Base-by-base conservation (phyloP, 2,113 vertebrate genomes). In the Orycteropus afer region DNA sequence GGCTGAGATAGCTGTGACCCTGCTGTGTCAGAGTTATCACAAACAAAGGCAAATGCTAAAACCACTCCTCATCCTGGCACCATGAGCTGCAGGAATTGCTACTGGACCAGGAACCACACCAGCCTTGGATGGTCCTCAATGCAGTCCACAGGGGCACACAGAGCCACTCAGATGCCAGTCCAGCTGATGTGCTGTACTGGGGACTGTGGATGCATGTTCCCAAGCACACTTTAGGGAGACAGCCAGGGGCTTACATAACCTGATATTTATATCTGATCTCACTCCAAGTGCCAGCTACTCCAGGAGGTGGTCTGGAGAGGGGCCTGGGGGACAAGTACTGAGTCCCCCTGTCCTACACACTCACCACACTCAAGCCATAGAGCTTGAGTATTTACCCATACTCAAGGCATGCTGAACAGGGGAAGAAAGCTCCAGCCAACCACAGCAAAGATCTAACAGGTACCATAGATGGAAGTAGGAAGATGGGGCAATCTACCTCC, bases 191-290 rank as follows among this genome's bases (percentile, higher is more conserved):
- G 32, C 20, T 8, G 42, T 69, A 49, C 65, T 11, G 10, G 71
- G 84, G 78, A 91, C 45, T 45, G n/a, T 42, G 86, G 32, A 77
- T 93, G 79, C 90, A 81, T 61, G 37, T 53, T 89, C 95, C 51
- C 95, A 89, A 96, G 93, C 91, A 96, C 83, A 91, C 96, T 79
- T 76, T 89, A 94, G 94, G 63, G 78, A 95, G 96, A 93, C 67
- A 92, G 0, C 42, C 86, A 97, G 97, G 96, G 94, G 93, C 90
- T 97, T 51, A 96, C 25, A 42, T 92, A 97, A 96, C 53, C 71
- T 37, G 61, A 11, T 90, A 96, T 90, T 96, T 94, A 90, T 83
- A 92, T 55, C 84, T 61, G 63, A 94, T 80, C 63, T 85, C 17
- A 18, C 71, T 81, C 86, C 22, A 49, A n/a, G 69, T 32, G 34